Evolutionary conservation across 2,888 invertebrate species (phyloP).

Genomic region (Orthonevra nobilis): DNA sequence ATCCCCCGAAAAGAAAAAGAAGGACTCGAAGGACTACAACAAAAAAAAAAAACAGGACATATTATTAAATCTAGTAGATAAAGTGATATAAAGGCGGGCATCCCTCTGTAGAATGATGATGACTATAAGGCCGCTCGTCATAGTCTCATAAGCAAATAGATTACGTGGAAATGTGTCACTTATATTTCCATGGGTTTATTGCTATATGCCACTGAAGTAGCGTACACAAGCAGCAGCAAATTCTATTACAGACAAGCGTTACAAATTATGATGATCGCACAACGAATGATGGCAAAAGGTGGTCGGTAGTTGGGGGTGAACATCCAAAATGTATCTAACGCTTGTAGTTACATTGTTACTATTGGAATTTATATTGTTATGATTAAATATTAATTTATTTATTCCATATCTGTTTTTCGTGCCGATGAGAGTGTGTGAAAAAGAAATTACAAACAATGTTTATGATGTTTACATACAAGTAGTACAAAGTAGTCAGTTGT

Average conservation of each 20-base stretch:
- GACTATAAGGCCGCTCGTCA: constrained; percentile 69
- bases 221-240: constrained; percentile 55
- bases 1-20: constrained; percentile 10
- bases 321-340: constrained; percentile 33
- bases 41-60: constrained; percentile 57
- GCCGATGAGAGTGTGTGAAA: neutral
- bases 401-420: constrained; percentile 41
- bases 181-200: constrained; percentile 63
- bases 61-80: constrained; percentile 71
- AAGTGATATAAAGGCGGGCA: constrained; percentile 71
- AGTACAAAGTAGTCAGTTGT: constrained; percentile 8
- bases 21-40: no score
- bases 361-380: constrained; percentile 69
- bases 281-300: constrained; percentile 34
- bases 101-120: constrained; percentile 64
- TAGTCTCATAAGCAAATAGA: constrained; percentile 72
- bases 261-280: constrained; percentile 70
- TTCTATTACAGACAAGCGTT: constrained; percentile 70
- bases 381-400: constrained; percentile 70
- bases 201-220: constrained; percentile 9
- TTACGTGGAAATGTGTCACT: constrained; percentile 73
- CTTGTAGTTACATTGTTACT: constrained; percentile 45
- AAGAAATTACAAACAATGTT: constrained; percentile 13
- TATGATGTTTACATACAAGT: no score
- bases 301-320: constrained; percentile 10